phyloP scores from a whole-genome alignment of 2,113 vertebrate species.

The Sula dactylatra region DNA sequence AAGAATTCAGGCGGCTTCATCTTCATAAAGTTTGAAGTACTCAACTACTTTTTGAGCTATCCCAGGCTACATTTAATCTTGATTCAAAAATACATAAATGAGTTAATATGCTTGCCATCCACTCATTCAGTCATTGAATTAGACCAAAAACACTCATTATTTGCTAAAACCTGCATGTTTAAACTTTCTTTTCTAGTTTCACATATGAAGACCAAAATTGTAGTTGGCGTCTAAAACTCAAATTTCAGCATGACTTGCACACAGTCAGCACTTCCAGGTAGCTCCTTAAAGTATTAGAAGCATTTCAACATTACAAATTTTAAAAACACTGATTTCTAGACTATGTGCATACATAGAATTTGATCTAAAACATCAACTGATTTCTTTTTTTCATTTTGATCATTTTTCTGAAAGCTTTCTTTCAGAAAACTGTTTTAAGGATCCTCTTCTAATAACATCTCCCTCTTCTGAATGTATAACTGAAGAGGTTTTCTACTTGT shows the following conservation, averaged over 20 bases:
- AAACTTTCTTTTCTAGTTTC: not conserved
- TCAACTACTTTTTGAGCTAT: not conserved
- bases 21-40: not conserved
- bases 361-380: not conserved
- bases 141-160: not conserved
- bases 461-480: not conserved
- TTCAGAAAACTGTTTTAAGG: not conserved
- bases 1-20: not conserved
- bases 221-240: not conserved
- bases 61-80: not conserved
- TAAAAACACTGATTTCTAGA: not conserved
- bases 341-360: not conserved
- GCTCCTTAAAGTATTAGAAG: not conserved
- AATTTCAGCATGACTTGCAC: not conserved
- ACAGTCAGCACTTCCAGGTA: not conserved
- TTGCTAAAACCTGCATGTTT: not conserved
- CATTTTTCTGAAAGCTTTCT: not conserved
- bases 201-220: not conserved
- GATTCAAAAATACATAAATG: not conserved
- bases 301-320: not conserved
- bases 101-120: not conserved
- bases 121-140: not conserved
- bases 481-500: not conserved
- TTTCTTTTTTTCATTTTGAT: not conserved
- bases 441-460: not conserved